Conservation (phyloP, 2,113 vertebrate species). For the Varanus salvator region DNA sequence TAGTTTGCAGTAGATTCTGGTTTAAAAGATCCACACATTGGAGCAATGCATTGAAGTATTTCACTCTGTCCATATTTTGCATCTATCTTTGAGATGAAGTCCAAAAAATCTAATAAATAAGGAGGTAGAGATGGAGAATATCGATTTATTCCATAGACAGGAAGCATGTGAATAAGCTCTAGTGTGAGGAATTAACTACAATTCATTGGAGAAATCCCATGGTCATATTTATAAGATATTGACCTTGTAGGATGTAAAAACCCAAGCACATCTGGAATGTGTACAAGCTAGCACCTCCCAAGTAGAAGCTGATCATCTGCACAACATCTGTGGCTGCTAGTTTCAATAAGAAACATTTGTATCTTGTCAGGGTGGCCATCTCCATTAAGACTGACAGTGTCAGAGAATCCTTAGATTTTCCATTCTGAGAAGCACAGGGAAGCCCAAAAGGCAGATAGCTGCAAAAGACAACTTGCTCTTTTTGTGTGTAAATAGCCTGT, state of each 20-base stretch:
- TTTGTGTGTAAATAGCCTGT: neutral
- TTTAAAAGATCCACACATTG: rapidly evolving
- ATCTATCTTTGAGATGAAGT: constrained; percentile 32
- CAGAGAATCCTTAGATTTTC: neutral
- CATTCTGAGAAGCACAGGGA: neutral
- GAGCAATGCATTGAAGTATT: neutral
- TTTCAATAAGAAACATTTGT: neutral
- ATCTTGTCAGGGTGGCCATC: neutral
- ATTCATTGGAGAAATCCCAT: neutral
- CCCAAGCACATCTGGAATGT: neutral
- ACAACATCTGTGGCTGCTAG: constrained; percentile 7
- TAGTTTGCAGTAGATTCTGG: neutral
- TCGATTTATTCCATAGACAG: constrained; percentile 11
- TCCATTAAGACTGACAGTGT: neutral
- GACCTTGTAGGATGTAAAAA: constrained; percentile 21
- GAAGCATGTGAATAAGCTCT: neutral
- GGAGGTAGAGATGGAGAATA: neutral
- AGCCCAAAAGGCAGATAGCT: neutral
- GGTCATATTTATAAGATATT: constrained; percentile 4
- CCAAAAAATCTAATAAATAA: constrained; percentile 19
- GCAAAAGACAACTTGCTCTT: neutral
- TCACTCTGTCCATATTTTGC: constrained; percentile 28
- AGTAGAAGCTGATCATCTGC: constrained; percentile 31
- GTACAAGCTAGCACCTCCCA: constrained; percentile 29
- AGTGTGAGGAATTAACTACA: neutral